phyloP scores from a whole-genome alignment of 2,888 invertebrate species.

The Leptura quadrifasciata region DNA sequence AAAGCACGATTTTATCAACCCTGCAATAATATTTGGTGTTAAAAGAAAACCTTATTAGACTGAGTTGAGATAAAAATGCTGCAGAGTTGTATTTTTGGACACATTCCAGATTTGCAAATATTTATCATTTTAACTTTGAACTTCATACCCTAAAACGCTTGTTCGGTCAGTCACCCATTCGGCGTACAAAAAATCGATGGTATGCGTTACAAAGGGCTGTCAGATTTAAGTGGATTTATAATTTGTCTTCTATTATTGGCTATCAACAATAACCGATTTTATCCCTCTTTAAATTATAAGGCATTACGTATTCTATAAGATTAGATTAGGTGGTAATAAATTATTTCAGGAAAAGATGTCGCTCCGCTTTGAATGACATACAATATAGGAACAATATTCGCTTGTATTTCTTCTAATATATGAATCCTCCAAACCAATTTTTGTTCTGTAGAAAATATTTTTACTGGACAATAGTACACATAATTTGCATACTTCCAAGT shows the following conservation, averaged over 20 bases:
- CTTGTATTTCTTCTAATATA: neutral
- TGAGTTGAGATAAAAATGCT: neutral
- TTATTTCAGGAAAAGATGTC: neutral
- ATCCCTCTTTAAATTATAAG: neutral
- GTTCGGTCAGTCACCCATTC: slow-evolving; percentile 38
- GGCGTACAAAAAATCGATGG: slow-evolving; percentile 25
- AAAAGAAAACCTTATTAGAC: neutral
- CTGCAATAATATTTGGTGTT: too few species aligned
- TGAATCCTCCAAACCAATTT: neutral
- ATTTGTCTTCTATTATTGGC: slow-evolving; percentile 31
- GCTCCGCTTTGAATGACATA: neutral
- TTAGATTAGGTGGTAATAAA: neutral
- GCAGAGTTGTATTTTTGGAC: slow-evolving; percentile 27
- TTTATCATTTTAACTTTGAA: slow-evolving; percentile 26
- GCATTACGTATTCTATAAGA: neutral
- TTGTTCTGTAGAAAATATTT: neutral
- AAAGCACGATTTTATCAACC: too few species aligned
- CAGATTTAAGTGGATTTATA: slow-evolving; percentile 23
- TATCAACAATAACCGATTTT: slow-evolving; percentile 17
- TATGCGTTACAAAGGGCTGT: slow-evolving; percentile 29
- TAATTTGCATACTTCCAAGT: too few species aligned
- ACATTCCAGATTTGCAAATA: slow-evolving; percentile 24
- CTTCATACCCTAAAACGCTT: slow-evolving; percentile 24
- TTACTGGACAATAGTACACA: too few species aligned
- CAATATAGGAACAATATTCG: neutral